phyloP scores from a whole-genome alignment of 2,797 vertebrate genomes.

The Alosa sapidissima region DNA sequence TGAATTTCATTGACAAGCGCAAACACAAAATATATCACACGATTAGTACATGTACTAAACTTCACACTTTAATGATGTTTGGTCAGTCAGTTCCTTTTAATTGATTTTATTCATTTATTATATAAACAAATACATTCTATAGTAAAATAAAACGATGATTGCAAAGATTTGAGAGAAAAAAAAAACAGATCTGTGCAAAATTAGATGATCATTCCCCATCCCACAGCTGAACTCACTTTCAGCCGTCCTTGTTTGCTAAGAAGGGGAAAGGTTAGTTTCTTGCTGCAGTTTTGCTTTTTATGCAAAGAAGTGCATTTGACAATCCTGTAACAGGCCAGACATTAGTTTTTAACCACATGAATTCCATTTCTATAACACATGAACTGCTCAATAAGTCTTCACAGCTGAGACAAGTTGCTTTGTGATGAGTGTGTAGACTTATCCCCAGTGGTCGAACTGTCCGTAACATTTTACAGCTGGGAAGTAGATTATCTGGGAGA shows the following conservation, averaged over 20 bases:
- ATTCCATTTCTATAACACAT: background rate
- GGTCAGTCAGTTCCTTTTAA: background rate
- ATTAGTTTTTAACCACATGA: background rate
- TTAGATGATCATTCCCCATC: slow-evolving; percentile 9
- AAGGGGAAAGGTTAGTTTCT: slow-evolving; percentile 3
- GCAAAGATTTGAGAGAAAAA: slow-evolving; percentile 49
- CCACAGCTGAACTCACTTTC: background rate
- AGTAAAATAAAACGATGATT: slow-evolving; percentile 50
- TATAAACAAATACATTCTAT: slow-evolving; percentile 59
- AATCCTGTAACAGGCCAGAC: background rate
- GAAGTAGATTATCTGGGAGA: background rate
- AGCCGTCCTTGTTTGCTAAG: background rate
- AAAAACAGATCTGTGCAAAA: slow-evolving; percentile 57
- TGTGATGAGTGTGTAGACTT: background rate
- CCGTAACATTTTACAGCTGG: background rate
- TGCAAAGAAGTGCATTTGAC: background rate
- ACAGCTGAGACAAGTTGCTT: background rate
- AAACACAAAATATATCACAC: background rate
- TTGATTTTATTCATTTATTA: slow-evolving; percentile 50
- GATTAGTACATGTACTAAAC: background rate
- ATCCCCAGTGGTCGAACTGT: background rate
- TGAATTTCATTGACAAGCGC: background rate
- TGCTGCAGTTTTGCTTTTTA: background rate
- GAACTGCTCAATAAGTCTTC: background rate
- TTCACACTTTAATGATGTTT: background rate